A percentile compares a stretch with the other conserved stretches of the same genome.
phyloP scores from a whole-genome alignment of 1,140 invertebrate genomes.

The Ceratitis capitata region DNA sequence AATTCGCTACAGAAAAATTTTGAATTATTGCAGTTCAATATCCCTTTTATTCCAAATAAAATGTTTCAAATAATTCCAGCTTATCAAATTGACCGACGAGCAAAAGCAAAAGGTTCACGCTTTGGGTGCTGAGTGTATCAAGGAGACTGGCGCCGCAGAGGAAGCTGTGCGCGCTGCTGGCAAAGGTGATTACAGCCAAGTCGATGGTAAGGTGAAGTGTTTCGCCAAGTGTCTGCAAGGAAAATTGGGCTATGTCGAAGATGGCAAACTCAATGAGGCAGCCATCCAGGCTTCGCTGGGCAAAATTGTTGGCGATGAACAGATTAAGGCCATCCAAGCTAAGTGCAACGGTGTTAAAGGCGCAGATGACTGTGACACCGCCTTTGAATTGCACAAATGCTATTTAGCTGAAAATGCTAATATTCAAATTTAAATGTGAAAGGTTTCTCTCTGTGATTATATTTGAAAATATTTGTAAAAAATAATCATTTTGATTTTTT shows the following conservation, averaged over 20 bases:
- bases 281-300: neutral
- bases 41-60: too few relatives aligned
- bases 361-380: neutral
- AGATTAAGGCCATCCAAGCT: neutral
- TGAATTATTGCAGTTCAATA: neutral
- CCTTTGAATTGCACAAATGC: neutral
- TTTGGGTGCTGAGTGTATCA: neutral
- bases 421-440: neutral
- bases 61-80: too few relatives aligned
- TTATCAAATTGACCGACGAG: neutral
- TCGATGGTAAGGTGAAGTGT: constrained; percentile 2
- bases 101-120: neutral
- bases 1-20: neutral
- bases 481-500: too few relatives aligned
- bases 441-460: neutral
- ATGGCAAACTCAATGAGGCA: neutral
- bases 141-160: neutral
- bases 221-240: neutral
- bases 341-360: neutral
- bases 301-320: neutral
- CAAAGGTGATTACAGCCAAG: neutral
- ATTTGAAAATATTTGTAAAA: neutral
- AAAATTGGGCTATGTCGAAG: neutral
- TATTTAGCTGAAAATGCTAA: neutral
- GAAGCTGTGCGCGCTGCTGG: neutral